Evolutionary conservation across 2,888 invertebrate species (phyloP).

Genomic region (Hydraecia micacea): DNA sequence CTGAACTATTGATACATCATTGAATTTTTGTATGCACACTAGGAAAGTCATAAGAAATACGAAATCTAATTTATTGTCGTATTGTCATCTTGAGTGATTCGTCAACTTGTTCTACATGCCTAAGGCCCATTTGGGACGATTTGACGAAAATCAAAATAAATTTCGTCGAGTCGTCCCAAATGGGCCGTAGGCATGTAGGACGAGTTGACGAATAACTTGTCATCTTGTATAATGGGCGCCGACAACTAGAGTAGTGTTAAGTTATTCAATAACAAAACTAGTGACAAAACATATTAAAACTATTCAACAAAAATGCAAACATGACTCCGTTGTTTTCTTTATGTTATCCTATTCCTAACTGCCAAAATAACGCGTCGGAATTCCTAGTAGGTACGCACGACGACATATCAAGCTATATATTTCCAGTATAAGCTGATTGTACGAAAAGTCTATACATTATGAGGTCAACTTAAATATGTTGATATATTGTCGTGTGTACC

Average conservation of each 20-base stretch:
- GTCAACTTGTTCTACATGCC: no score
- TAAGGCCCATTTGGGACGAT: no score
- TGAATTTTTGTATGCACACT: not conserved
- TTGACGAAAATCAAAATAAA: no score
- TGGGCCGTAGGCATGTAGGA: no score
- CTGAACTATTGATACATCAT: not conserved
- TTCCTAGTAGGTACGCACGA: not conserved
- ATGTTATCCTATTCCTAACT: not conserved
- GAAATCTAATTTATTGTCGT: not conserved
- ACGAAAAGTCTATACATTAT: no score
- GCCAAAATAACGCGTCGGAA: not conserved
- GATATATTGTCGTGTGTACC: no score
- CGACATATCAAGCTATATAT: no score
- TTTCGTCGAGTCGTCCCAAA: no score
- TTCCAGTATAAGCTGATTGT: no score
- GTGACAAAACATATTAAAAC: conserved; percentile 9
- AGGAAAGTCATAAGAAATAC: not conserved
- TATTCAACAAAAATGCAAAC: not conserved
- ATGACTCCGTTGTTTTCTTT: conserved; percentile 24
- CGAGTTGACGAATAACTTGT: no score
- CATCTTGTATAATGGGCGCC: not conserved
- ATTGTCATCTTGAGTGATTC: not conserved
- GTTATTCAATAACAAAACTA: conserved; percentile 13
- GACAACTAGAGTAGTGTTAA: not conserved
- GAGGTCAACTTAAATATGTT: no score